Conservation (phyloP, 2,113 vertebrate species). For the Cervus canadensis region DNA sequence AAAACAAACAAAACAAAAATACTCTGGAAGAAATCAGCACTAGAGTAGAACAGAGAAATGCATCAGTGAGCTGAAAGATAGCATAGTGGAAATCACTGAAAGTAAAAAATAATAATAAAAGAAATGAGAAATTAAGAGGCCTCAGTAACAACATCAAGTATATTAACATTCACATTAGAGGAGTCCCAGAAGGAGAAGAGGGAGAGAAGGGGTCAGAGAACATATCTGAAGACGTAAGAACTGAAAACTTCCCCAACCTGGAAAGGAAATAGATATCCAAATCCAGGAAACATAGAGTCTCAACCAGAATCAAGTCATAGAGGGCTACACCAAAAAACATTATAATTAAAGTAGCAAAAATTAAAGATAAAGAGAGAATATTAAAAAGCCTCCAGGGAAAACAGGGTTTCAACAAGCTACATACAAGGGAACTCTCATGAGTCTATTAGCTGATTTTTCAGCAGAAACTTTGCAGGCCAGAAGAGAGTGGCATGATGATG, state of each 20-base stretch:
- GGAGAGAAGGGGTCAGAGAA: background rate
- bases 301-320: background rate
- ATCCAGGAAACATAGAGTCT: background rate
- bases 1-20: background rate
- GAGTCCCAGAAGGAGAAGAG: background rate
- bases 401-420: background rate
- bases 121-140: background rate
- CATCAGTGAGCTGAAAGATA: background rate
- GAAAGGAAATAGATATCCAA: background rate
- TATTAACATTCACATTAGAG: background rate
- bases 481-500: background rate
- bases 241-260: background rate
- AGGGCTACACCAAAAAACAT: background rate
- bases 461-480: background rate
- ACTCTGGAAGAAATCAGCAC: background rate
- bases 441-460: background rate
- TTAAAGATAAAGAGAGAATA: background rate
- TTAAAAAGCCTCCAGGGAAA: background rate
- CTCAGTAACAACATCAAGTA: background rate
- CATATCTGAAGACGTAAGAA: background rate
- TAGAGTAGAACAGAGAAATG: background rate
- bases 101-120: background rate
- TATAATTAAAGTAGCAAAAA: background rate
- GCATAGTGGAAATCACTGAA: background rate
- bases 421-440: background rate